Base-by-base conservation (phyloP, 1,140 invertebrate genomes). In the Drosophila pachea region DNA sequence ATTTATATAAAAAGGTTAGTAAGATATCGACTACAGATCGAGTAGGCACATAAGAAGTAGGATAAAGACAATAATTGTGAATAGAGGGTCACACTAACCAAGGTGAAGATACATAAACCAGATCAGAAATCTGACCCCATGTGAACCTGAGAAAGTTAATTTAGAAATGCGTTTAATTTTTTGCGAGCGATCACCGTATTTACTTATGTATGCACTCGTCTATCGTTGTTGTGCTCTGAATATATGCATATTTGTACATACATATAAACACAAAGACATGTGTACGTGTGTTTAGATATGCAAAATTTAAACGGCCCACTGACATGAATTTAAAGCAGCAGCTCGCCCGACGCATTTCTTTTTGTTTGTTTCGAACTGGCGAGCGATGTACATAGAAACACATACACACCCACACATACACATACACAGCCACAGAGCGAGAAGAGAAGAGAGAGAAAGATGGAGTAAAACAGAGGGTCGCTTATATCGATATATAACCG, bases 281-380 rank as follows among this genome's bases (percentile, higher is more conserved):
- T 22, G 45, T 29, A 58, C 38, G 29, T 31, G 32, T 48, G 42
- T 52, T 22, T 36, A 4, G 42, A 67, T 42, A 76, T 58, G 31
- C 48, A 56, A 54, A 29, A 59, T 70, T 60, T 65, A 62, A 64
- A 75, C 59, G 73, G 73, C 74, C 77, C 77, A 81, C 77, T 79
- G 77, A 79, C 76, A 79, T 64, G 78, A 64, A 64, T 64, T 52
- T 45, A 60, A 61, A 32, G 49, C 36, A 48, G 33, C 67, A 16
- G 38, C 59, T 53, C 68, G 45, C 45, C 49, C 71, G 58, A 53
- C 70, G 68, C 68, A 70, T 68, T 72, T 56, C 53, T 72, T 48
- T 56, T 42, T 60, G 61, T 60, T 72, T 78, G 76, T 75, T 78
- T 78, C 72, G 68, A 78, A 75, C 68, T 64, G 68, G 42, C 53